Base-by-base conservation (phyloP, 2,888 invertebrate genomes). In the Philhelius pedissequus region DNA sequence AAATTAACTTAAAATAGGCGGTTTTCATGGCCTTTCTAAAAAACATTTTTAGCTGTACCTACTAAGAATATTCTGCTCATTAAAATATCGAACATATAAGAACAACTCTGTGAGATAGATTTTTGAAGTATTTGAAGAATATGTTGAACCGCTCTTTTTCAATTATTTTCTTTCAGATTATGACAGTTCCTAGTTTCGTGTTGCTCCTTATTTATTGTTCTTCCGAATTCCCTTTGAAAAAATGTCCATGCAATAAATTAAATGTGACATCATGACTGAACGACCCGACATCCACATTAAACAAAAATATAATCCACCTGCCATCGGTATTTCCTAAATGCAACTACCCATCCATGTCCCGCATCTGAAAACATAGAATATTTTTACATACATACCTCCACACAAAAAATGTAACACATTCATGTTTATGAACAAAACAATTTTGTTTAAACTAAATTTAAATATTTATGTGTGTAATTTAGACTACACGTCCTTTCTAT, bases 371-470 rank as follows among this genome's bases (percentile, higher is more conserved):
- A 25, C 22, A 48, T 25, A 27, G 9, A 27, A 11, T 27, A 48
- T 38, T 38, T 25, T 4, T 40, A 7, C 20, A 48, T 48, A 25
- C n/a, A 27, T n/a, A n/a, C n/a, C n/a, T n/a, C n/a, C n/a, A n/a
- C n/a, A n/a, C n/a, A 30, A 52, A 11, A 43, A 27, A 27, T 30
- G 25, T 52, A 30, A 52, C 52, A 52, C 52, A 52, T 52, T 27
- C 52, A 52, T 52, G 52, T 52, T 52, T 52, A 27, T 27, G 15
- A 52, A 52, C 38, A 32, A 25, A 69, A 54, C 32, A 69, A 62
- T 62, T 69, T 35, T 15, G 50, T 62, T 77, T 52, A 62, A 70
- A 60, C 69, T 62, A 54, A 77, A 54, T 35, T 35, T 25, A 22
- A 32, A 48, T 13, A 48, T 40, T n/a, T 22, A 45, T 45, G 11